A percentile compares a stretch with the other conserved stretches of the same genome.
Evolutionary conservation across 2,797 vertebrate species (phyloP).

Genomic region (Sebastes trivittatus): DNA sequence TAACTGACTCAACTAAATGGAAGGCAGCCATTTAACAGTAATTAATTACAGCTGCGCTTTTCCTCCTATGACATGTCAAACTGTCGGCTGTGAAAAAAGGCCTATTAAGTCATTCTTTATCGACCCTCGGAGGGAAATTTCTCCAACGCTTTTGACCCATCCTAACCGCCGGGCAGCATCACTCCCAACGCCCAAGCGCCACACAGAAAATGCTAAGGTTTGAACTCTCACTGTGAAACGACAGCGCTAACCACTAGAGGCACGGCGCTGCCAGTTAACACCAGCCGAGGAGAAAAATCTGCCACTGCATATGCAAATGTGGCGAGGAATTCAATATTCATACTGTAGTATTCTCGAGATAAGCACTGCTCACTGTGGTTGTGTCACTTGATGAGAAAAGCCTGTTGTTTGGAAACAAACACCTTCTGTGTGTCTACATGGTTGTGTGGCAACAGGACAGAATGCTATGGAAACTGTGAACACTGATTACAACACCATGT

Average conservation of each 20-base stretch:
- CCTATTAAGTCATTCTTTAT: neutral
- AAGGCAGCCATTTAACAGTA: neutral
- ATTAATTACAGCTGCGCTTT: neutral
- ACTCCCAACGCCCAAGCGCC: neutral
- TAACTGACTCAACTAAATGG: neutral
- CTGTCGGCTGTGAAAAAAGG: neutral
- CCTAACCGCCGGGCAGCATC: neutral
- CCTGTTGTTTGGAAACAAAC: constrained; percentile 62
- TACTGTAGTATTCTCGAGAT: constrained; percentile 33
- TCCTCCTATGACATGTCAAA: neutral
- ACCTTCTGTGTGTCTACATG: constrained; percentile 49
- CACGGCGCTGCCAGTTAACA: neutral
- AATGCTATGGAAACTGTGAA: constrained; percentile 19
- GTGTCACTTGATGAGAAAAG: constrained; percentile 55
- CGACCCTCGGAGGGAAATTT: neutral
- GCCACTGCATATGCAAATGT: constrained; percentile 32
- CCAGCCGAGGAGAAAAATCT: constrained; percentile 21
- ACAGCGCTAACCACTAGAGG: neutral
- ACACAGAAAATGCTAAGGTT: neutral
- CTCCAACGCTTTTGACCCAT: neutral
- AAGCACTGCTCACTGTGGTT: constrained; percentile 37
- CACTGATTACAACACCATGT: constrained; percentile 22
- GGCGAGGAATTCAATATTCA: constrained; percentile 38
- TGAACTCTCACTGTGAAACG: neutral
- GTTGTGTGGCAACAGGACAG: constrained; percentile 7